These are phyloP conservation scores for Cataglyphis rosenhaueri DNA, from an alignment of 2,888 invertebrate genomes.

Conservation along the genomic window DNA sequence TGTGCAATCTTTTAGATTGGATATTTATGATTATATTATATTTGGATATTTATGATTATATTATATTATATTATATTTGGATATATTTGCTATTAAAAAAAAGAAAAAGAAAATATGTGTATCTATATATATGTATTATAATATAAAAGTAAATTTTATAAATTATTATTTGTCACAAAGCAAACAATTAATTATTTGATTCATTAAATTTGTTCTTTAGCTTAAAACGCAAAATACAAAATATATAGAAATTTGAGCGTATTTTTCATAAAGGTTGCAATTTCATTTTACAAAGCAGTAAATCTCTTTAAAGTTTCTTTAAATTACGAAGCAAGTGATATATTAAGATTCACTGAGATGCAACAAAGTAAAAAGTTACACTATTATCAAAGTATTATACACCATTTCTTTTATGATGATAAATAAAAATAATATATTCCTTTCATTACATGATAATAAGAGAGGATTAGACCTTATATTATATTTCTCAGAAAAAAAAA, in stretches of 20 bases:
- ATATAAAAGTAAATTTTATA: not conserved
- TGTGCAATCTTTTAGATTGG: not conserved
- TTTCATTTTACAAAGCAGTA: not conserved
- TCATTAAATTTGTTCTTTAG: not conserved
- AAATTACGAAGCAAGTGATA: not conserved
- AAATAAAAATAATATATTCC: not conserved
- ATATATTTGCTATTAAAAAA: not conserved
- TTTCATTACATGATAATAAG: not conserved
- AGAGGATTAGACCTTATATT: not conserved
- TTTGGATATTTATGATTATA: not conserved
- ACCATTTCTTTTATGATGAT: not conserved
- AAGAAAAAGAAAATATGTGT: not conserved
- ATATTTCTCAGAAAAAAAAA: constrained; percentile 6
- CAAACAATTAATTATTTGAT: not conserved
- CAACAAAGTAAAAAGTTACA: not conserved
- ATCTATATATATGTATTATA: not conserved
- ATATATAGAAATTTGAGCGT: not conserved
- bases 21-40: not conserved
- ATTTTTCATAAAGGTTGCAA: not conserved
- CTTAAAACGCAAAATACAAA: not conserved
- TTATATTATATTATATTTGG: too few species aligned
- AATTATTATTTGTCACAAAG: not conserved
- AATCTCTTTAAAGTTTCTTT: not conserved
- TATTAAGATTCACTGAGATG: not conserved
- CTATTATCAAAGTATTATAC: not conserved